These are phyloP conservation scores for Oreortyx pictus DNA, from an alignment of 2,797 vertebrate species.

Conservation along the genomic window DNA sequence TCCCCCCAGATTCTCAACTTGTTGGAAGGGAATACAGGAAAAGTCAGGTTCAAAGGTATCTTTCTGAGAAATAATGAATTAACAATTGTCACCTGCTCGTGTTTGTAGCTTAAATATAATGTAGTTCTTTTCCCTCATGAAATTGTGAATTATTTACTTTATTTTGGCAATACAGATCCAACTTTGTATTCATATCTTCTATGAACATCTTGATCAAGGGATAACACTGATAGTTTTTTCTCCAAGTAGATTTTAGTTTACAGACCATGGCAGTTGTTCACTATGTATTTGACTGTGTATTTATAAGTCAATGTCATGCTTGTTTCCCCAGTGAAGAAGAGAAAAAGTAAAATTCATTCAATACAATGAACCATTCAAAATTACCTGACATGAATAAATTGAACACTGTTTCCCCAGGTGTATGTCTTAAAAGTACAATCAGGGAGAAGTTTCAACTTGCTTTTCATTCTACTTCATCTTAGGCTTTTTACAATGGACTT, in stretches of 20 bases:
- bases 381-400: neutral
- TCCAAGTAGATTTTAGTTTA: neutral
- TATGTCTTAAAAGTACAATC: neutral
- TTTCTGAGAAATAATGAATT: neutral
- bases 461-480: neutral
- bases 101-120: neutral
- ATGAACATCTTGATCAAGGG: neutral
- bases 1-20: neutral
- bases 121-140: fast-evolving
- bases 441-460: neutral
- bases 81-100: neutral
- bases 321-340: neutral
- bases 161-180: neutral
- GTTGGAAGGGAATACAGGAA: neutral
- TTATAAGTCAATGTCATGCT: neutral
- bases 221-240: neutral
- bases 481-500: neutral
- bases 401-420: neutral
- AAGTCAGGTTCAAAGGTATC: neutral
- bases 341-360: neutral
- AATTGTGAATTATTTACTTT: neutral
- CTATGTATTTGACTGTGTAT: neutral
- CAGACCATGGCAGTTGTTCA: neutral
- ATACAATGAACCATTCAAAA: neutral
- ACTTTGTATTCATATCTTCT: neutral